Percentiles rank a stretch among this genome's conserved stretches.
phyloP scores from a whole-genome alignment of 2,797 vertebrate genomes.

The Limnodromus scolopaceus region DNA sequence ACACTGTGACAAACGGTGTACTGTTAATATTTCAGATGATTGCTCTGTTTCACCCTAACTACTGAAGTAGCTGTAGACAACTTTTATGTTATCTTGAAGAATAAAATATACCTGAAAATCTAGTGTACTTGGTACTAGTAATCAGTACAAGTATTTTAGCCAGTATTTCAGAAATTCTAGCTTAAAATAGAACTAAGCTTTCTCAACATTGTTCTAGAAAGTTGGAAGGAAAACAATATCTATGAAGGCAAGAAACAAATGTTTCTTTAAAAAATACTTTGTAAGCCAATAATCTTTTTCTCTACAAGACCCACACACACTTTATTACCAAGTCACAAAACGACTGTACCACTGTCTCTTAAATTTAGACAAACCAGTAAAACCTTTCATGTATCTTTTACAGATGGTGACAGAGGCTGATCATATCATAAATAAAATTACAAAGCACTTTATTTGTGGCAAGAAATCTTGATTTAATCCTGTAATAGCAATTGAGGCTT shows the following conservation, averaged over 20 bases:
- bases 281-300: background rate
- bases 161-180: background rate
- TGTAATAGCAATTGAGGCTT: background rate
- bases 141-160: background rate
- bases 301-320: background rate
- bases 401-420: background rate
- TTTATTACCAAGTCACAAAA: background rate
- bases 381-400: background rate
- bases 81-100: background rate
- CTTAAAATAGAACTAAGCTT: background rate
- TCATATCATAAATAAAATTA: background rate
- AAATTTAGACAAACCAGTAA: background rate
- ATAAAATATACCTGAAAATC: background rate
- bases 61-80: background rate
- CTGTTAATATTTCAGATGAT: background rate
- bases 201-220: background rate
- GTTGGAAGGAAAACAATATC: background rate
- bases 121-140: background rate
- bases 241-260: background rate
- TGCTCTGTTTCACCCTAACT: background rate
- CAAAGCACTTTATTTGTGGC: background rate
- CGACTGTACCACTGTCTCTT: background rate
- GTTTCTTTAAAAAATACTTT: background rate
- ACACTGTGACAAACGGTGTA: background rate
- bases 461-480: background rate